Evolutionary conservation across 2,888 invertebrate genomes (phyloP).

Genomic region (Eupithecia centaureata): DNA sequence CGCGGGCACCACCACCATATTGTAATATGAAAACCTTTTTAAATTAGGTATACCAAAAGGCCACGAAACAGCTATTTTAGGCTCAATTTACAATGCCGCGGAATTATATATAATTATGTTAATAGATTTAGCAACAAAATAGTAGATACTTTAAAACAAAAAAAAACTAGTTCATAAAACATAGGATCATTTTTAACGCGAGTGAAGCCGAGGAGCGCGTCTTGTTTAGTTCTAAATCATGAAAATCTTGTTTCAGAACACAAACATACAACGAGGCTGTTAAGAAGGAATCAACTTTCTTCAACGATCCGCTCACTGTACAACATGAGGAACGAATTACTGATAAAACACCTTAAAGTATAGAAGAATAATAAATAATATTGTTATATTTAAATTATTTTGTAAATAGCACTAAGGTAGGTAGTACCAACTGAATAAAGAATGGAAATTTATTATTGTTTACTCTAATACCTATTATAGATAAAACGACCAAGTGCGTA

Average conservation of each 20-base stretch:
- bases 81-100: too few species aligned
- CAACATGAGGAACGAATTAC: slow-evolving; percentile 63
- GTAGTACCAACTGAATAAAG: background rate
- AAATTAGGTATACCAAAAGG: too few species aligned
- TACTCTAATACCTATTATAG: too few species aligned
- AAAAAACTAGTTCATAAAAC: too few species aligned
- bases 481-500: too few species aligned
- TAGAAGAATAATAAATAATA: slow-evolving; percentile 48
- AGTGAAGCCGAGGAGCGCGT: too few species aligned
- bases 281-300: slow-evolving; percentile 65
- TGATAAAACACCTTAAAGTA: slow-evolving; percentile 54
- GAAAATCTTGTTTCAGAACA: slow-evolving; percentile 55
- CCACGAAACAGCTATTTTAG: too few species aligned
- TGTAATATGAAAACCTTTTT: too few species aligned
- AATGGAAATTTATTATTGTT: background rate
- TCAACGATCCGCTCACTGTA: slow-evolving; percentile 62
- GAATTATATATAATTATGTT: too few species aligned
- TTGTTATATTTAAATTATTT: background rate
- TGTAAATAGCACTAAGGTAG: background rate
- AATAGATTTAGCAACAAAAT: slow-evolving; percentile 8
- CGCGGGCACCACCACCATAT: too few species aligned
- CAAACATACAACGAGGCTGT: slow-evolving; percentile 64
- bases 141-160: too few species aligned
- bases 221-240: background rate
- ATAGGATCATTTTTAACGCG: too few species aligned